phyloP scores from a whole-genome alignment of 2,888 invertebrate species.

The Sinohyriopsis cumingii region DNA sequence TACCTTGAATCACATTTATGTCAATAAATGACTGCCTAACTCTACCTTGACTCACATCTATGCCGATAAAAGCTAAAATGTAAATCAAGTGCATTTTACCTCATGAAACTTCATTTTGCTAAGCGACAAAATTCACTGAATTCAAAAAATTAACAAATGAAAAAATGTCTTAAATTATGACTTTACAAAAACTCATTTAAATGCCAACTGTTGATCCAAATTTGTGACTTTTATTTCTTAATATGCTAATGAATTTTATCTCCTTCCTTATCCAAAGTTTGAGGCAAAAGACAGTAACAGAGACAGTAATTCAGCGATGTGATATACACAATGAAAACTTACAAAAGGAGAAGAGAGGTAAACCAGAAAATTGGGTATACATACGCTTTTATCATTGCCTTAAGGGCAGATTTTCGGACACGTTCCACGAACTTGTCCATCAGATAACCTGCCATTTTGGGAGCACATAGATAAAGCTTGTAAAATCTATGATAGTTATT shows the following conservation, averaged over 20 bases:
- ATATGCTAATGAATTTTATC: too few species aligned
- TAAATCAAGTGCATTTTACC: neutral
- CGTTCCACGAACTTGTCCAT: constrained; percentile 98
- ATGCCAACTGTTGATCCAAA: too few species aligned
- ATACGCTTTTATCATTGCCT: constrained; percentile 96
- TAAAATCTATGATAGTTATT: constrained; percentile 95
- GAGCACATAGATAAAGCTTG: constrained; percentile 88
- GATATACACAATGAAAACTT: neutral
- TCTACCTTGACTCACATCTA: neutral
- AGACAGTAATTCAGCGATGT: neutral
- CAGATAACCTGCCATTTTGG: constrained; percentile 95
- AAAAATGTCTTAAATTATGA: too few species aligned
- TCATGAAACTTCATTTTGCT: neutral
- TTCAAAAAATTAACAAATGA: too few species aligned
- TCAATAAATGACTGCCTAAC: too few species aligned
- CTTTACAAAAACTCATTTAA: too few species aligned
- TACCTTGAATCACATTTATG: too few species aligned
- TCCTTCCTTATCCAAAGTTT: too few species aligned
- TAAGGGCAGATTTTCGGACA: constrained; percentile 92
- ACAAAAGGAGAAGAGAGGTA: constrained; percentile 2
- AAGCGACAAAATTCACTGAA: too few species aligned
- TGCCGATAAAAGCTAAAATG: neutral
- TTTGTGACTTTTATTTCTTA: too few species aligned
- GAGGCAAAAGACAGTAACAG: neutral
- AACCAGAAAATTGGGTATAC: constrained; percentile 74